Base-by-base conservation (phyloP, 2,888 invertebrate genomes). In the Caradrina kadenii region DNA sequence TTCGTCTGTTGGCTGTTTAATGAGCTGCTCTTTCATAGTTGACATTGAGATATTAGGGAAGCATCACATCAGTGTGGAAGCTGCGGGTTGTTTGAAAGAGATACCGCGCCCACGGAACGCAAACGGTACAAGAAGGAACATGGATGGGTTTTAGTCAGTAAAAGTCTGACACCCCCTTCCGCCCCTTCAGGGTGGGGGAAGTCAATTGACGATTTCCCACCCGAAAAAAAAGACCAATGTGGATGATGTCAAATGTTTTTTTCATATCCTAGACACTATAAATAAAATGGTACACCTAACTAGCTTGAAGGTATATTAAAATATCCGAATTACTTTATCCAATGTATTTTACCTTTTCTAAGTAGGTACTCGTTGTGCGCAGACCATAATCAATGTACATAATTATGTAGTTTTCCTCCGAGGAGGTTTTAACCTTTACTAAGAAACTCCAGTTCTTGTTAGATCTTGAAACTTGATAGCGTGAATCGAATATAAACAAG, bases 361-460 rank as follows among this genome's bases (percentile, higher is more conserved):
- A 35, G 39, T 61, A 45, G 8, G 5, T 11, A 45, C 13, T n/a
- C 2, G 17, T 17, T 45, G 53, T 26, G 42, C 17, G 13, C 6
- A 50, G 35, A 55, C 52, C 15, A 39, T 74, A 68, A 70, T 54
- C 54, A 61, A 31, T 80, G 48, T 63, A 63, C 35, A 68, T 69
- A 63, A 80, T 77, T 58, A 63, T 42, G 63, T 69, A 21, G 66
- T 76, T 79, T 69, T 69, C 66, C 64, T 63, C 17, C n/a, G 55
- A 15, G 10, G 19, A 45, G 45, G 53, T 63, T 63, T 73, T 69
- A 73, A 78, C 69, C 56, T 73, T 64, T 70, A 52, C 67, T 39
- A 21, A 79, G 69, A 62, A 67, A 70, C 58, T 64, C 53, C 22
- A 65, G 59, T 54, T 52, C 48, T 63, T 48, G 53, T 77, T 54